Conservation (phyloP, 2,113 vertebrate species). For the Mormyrus iriodes region DNA sequence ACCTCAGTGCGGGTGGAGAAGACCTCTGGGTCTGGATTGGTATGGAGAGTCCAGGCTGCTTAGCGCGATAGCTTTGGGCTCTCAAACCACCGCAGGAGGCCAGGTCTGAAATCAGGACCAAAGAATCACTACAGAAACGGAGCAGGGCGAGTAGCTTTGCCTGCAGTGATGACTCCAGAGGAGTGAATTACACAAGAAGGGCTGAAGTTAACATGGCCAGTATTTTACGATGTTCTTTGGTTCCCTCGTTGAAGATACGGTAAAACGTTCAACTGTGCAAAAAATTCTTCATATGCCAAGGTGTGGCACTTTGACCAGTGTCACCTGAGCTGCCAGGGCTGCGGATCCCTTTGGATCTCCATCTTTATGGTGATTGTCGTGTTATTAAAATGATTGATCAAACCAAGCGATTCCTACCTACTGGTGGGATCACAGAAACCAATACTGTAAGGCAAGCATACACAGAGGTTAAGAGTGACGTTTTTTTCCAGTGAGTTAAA, state of each 20-base stretch:
- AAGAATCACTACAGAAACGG: neutral
- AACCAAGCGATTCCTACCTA: neutral
- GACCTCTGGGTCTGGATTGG: neutral
- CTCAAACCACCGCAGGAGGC: neutral
- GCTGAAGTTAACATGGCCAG: neutral
- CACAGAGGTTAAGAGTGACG: neutral
- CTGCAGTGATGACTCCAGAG: neutral
- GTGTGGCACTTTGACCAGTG: neutral
- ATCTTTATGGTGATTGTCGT: neutral
- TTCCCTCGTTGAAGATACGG: neutral
- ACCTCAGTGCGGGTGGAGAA: neutral
- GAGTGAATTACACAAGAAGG: neutral
- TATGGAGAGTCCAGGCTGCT: neutral
- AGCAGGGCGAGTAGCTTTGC: neutral
- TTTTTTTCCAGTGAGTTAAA: neutral
- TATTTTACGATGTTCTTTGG: neutral
- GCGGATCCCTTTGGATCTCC: neutral
- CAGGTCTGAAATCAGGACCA: neutral
- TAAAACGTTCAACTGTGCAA: constrained; percentile 5
- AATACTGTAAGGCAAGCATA: neutral
- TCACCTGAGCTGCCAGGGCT: neutral
- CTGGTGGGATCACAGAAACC: neutral
- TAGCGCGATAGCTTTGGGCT: neutral
- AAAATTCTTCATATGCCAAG: neutral
- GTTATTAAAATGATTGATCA: neutral